These are phyloP conservation scores for Nymphicus hollandicus DNA, from an alignment of 2,113 vertebrate species.

Conservation along the genomic window DNA sequence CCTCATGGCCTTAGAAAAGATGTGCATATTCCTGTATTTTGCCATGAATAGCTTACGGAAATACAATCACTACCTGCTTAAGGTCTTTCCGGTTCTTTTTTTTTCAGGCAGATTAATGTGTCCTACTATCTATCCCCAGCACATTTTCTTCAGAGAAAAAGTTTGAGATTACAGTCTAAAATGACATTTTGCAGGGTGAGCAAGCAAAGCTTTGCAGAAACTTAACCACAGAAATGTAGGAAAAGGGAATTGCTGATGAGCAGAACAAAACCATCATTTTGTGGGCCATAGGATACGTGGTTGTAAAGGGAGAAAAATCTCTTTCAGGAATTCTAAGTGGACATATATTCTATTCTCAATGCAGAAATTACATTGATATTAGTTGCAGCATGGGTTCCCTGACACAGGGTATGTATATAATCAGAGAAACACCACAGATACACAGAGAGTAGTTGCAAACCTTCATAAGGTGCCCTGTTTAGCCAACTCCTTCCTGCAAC, in stretches of 20 bases:
- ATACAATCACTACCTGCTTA: not conserved
- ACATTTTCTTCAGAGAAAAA: not conserved
- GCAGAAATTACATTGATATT: not conserved
- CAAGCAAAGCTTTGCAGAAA: not conserved
- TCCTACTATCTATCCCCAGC: not conserved
- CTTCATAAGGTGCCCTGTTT: not conserved
- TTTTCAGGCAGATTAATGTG: not conserved
- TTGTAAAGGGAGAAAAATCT: not conserved
- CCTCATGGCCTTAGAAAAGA: not conserved
- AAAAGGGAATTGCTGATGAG: not conserved
- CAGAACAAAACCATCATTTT: not conserved
- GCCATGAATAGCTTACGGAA: not conserved
- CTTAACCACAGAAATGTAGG: not conserved
- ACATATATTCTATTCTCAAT: not conserved
- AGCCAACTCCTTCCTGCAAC: not conserved
- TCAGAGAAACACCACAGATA: not conserved
- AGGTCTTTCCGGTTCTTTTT: not conserved
- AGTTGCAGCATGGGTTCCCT: not conserved
- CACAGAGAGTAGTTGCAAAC: not conserved
- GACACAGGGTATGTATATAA: not conserved
- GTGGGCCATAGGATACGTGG: not conserved
- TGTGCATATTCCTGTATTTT: not conserved
- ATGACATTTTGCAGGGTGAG: not conserved
- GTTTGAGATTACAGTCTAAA: not conserved
- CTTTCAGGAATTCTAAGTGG: not conserved